phyloP scores from a whole-genome alignment of 30 jellyfish, hydroid and myxozoan species.

The Hydractinia symbiolongicarpus region DNA sequence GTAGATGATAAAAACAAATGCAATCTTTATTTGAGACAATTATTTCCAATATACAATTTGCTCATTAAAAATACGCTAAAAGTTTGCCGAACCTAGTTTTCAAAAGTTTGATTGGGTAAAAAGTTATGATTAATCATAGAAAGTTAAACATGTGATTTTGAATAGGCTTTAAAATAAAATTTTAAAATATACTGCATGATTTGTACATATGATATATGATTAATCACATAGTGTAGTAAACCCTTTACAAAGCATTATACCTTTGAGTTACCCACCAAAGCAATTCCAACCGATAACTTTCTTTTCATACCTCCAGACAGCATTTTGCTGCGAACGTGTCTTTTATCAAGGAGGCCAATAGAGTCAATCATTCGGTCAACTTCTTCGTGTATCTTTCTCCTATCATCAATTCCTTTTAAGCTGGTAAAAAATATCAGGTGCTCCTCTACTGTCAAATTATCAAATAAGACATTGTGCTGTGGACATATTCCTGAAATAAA shows the following conservation, averaged over 20 bases:
- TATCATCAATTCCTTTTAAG: constrained; percentile 51
- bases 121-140: no score
- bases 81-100: no score
- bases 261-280: constrained; percentile 81
- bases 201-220: no score
- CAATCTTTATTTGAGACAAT: no score
- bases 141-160: no score
- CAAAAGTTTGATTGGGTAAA: no score
- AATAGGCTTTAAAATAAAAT: no score
- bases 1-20: no score
- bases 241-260: constrained; percentile 1
- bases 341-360: constrained; percentile 55
- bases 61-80: no score
- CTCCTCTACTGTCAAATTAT: constrained; percentile 64
- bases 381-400: constrained; percentile 31
- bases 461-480: constrained; percentile 80
- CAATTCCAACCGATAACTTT: constrained; percentile 81
- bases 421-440: constrained; percentile 66
- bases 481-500: constrained; percentile 69
- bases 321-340: constrained; percentile 31
- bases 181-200: no score
- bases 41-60: no score
- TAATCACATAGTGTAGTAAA: no score
- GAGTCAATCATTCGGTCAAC: constrained; percentile 44
- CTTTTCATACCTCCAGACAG: constrained; percentile 94